Evolutionary conservation across 2,113 vertebrate genomes (phyloP).

Genomic region (Clupea harengus): DNA sequence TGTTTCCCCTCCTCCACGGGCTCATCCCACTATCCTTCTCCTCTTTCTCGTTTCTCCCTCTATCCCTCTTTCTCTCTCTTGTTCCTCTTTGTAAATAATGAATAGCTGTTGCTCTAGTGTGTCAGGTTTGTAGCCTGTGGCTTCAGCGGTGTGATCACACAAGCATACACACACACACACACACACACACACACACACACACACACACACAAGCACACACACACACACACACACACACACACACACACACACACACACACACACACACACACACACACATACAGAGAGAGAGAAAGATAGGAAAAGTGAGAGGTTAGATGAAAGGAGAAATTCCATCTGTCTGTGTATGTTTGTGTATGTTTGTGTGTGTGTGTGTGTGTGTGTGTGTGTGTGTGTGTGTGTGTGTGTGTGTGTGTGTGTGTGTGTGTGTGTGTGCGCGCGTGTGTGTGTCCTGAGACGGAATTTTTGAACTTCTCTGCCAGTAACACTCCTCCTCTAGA

Average conservation of each 20-base stretch:
- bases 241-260: constrained; percentile 26
- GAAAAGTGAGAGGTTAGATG: constrained; percentile 3
- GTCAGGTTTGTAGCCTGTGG: constrained; percentile 6
- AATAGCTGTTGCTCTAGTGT: not conserved
- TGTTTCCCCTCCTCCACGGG: not conserved
- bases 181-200: constrained; percentile 14
- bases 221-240: constrained; percentile 22
- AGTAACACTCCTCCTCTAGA: not conserved
- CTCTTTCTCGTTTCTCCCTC: not conserved
- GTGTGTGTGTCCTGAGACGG: not conserved
- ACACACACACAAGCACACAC: not conserved
- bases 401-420: too few species aligned
- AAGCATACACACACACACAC: not conserved
- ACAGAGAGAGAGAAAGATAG: not conserved
- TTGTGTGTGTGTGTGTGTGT: not conserved
- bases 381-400: not conserved
- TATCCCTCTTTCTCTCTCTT: not conserved
- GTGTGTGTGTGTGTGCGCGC: not conserved
- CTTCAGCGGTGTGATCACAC: not conserved
- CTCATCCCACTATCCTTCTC: not conserved
- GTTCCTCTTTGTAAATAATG: not conserved
- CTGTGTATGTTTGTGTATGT: not conserved
- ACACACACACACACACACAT: constrained; percentile 8
- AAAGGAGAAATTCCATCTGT: constrained; percentile 7
- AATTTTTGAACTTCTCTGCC: not conserved